phyloP scores from a whole-genome alignment of 1,140 invertebrate species.

The Nilaparvata lugens region DNA sequence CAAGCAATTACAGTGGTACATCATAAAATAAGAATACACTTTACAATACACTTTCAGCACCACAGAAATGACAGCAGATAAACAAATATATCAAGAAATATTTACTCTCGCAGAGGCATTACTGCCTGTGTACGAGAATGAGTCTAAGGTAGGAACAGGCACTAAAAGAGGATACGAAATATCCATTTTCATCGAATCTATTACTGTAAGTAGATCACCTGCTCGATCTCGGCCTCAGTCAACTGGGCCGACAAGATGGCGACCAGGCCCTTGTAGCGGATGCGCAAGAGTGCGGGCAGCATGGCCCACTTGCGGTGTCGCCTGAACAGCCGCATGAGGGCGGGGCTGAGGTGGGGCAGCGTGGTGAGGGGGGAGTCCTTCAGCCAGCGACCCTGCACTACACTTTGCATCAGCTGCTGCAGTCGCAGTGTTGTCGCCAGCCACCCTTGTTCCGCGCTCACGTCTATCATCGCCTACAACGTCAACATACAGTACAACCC shows the following conservation, averaged over 20 bases:
- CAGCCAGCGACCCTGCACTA: slow-evolving; percentile 87
- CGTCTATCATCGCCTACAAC: slow-evolving; percentile 90
- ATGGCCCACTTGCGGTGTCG: slow-evolving; percentile 12
- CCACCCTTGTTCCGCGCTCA: slow-evolving; percentile 83
- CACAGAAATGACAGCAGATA: too few species aligned
- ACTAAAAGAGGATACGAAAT: too few species aligned
- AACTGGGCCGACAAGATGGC: slow-evolving; percentile 21
- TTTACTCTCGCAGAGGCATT: too few species aligned
- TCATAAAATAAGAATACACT: too few species aligned
- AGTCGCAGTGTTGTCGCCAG: slow-evolving; percentile 65
- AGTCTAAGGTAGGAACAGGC: too few species aligned
- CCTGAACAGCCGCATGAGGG: slow-evolving; percentile 32
- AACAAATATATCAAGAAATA: too few species aligned
- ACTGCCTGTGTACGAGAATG: too few species aligned
- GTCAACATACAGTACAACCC: too few species aligned
- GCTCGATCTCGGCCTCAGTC: slow-evolving; percentile 28
- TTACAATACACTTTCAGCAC: too few species aligned
- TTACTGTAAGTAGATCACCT: too few species aligned
- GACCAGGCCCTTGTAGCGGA: slow-evolving; percentile 14
- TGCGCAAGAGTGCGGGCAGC: slow-evolving; percentile 18
- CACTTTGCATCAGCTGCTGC: slow-evolving; percentile 78
- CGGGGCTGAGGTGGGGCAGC: slow-evolving; percentile 67
- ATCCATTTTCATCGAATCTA: too few species aligned
- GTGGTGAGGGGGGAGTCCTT: slow-evolving; percentile 71
- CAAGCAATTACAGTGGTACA: too few species aligned